Base-by-base conservation (phyloP, 2,113 vertebrate genomes). In the Channa argus region DNA sequence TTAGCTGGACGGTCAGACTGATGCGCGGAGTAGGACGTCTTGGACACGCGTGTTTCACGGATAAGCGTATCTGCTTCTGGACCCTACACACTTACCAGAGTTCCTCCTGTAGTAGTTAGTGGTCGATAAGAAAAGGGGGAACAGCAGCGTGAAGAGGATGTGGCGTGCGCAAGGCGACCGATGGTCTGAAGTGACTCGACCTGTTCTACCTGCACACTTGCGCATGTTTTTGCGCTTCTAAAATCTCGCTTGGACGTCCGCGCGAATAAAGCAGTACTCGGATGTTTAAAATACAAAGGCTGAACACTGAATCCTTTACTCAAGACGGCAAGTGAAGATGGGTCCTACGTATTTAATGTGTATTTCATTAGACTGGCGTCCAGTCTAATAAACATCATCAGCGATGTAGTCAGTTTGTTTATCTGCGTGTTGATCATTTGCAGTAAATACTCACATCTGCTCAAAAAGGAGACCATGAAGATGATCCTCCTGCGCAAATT, bases 401-500 rank as follows among this genome's bases (percentile, higher is more conserved):
- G 93, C 82, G 93, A 94, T 95, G 94, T 94, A 93, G 92, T 93
- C 84, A 93, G 94, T 74, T 33, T 94, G 65, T 86, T 94, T 81
- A 88, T 94, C 85, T 94, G 92, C 88, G 86, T 92, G 80, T 88
- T 93, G 13, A 92, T 94, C 73, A 79, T 94, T 79, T 92, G 91
- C 86, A 94, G 92, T 83, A 94, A 91, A 77, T 92, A 90, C 71
- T 90, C 91, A 15, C 80, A 90, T 87, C 84, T 92, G 72, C 90
- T 91, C 63, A 92, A 92, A 69, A 49, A 83, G 75, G 92, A 92
- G 68, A 94, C 89, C 68, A 91, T 95, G 94, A 98, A 96, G 92
- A 97, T 97, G 96, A 95, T 98, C 56, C 92, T 98, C 71, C 93
- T 97, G 79, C 96, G 97, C 81, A 95, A 95, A 90, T 98, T 98